Percentiles rank a stretch among this genome's conserved stretches.
These are phyloP conservation scores for Platichthys stellatus DNA, from an alignment of 2,113 vertebrate genomes.

Conservation along the genomic window DNA sequence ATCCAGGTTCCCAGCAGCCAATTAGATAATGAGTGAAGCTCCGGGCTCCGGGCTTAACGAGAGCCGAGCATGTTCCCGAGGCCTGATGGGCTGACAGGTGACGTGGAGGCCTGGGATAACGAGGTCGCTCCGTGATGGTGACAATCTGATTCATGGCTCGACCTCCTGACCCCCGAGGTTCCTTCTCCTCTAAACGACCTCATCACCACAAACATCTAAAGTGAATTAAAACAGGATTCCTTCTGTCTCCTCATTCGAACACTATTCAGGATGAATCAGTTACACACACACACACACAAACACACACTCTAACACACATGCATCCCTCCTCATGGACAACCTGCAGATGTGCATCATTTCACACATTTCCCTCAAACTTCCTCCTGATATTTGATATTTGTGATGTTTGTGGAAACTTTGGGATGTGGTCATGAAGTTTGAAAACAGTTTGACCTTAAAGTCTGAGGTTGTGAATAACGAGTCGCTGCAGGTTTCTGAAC, in stretches of 20 bases:
- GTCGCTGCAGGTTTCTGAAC: too few species aligned
- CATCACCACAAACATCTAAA: background rate
- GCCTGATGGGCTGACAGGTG: constrained; percentile 44
- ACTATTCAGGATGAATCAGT: background rate
- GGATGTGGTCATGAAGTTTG: background rate
- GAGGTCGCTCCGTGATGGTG: constrained; percentile 45
- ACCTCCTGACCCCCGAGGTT: constrained; percentile 45
- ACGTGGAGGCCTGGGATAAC: constrained; percentile 53
- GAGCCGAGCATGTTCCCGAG: constrained; percentile 44
- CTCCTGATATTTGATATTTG: background rate
- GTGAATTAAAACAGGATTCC: background rate
- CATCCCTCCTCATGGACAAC: background rate
- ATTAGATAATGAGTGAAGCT: constrained; percentile 66
- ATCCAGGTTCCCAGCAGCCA: constrained; percentile 51
- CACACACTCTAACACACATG: background rate
- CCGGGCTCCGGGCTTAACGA: constrained; percentile 45
- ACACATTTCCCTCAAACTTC: background rate
- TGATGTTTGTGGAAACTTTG: background rate
- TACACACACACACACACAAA: background rate
- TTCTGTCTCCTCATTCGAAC: background rate
- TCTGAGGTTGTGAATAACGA: background rate
- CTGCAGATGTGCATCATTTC: background rate
- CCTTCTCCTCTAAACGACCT: background rate
- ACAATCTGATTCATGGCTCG: constrained; percentile 24
- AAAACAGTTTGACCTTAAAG: background rate